Evolutionary conservation across 2,113 vertebrate species (phyloP).

Genomic region (Uria aalge): DNA sequence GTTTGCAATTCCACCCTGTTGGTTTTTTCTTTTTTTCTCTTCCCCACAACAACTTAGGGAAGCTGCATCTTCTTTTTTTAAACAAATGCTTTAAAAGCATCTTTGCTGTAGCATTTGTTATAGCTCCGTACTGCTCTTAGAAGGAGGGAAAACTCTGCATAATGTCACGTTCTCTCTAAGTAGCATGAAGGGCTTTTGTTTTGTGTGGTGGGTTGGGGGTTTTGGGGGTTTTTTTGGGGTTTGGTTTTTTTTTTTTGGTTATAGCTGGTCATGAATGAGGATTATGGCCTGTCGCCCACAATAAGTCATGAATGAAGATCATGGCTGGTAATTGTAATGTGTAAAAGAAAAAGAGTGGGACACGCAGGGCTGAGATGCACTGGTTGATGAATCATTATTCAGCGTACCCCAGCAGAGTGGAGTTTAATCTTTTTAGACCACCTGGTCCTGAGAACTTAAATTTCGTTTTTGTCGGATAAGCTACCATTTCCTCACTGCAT

Average conservation of each 20-base stretch:
- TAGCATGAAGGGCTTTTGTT: conserved; percentile 47
- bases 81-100: conserved; percentile 57
- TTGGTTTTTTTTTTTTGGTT: not conserved
- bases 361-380: not conserved
- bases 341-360: conserved; percentile 48
- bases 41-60: conserved; percentile 46
- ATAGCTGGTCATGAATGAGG: conserved; percentile 49
- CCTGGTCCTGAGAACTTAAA: conserved; percentile 42
- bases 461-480: conserved; percentile 4
- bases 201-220: not conserved
- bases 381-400: not conserved
- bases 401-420: not conserved
- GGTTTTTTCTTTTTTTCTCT: not conserved
- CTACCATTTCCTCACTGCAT: not conserved
- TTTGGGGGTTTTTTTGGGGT: not conserved
- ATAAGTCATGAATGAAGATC: conserved; percentile 69
- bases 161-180: conserved; percentile 36
- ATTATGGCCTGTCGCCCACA: conserved; percentile 59
- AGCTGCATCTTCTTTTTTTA: conserved; percentile 33
- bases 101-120: conserved; percentile 20
- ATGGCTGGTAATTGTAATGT: conserved; percentile 54
- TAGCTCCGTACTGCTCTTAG: not conserved
- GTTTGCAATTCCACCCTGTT: conserved; percentile 49
- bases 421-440: conserved; percentile 42
- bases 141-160: conserved; percentile 1